phyloP scores from a whole-genome alignment of 2,797 vertebrate genomes.

The Tinamus major region DNA sequence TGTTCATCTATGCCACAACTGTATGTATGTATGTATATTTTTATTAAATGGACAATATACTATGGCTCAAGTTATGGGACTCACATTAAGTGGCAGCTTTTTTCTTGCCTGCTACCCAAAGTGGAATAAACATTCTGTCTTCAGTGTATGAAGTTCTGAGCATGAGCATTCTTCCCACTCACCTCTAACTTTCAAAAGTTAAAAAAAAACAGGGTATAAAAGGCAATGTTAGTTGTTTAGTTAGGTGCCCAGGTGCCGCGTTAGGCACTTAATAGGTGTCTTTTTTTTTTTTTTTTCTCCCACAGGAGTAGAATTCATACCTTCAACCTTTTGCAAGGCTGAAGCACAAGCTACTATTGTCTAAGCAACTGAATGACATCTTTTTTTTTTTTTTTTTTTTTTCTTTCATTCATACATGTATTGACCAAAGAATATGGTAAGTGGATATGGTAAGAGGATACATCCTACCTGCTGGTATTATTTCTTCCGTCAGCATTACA shows the following conservation, averaged over 20 bases:
- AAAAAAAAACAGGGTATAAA: neutral
- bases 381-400: neutral
- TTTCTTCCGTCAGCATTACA: neutral
- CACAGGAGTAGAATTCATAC: neutral
- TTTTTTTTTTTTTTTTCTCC: neutral
- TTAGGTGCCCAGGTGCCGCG: too few species aligned
- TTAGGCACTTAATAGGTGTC: too few species aligned
- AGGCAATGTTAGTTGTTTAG: too few species aligned
- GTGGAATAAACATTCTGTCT: neutral
- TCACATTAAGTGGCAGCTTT: neutral
- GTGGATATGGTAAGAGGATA: slow-evolving; percentile 33
- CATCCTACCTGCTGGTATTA: neutral
- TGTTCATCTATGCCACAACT: neutral
- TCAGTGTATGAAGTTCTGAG: neutral
- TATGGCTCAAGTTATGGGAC: accelerated
- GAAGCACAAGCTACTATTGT: neutral
- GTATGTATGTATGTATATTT: neutral
- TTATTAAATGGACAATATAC: neutral
- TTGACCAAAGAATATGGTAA: neutral
- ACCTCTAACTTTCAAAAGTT: neutral
- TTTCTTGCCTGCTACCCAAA: neutral
- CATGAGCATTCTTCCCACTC: neutral
- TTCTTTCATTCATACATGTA: neutral
- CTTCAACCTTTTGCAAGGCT: neutral
- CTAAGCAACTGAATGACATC: neutral